Evolutionary conservation across 2,113 vertebrate species (phyloP), one percentile per base, ranked within the genome.

Genomic region (Globicephala melas): DNA sequence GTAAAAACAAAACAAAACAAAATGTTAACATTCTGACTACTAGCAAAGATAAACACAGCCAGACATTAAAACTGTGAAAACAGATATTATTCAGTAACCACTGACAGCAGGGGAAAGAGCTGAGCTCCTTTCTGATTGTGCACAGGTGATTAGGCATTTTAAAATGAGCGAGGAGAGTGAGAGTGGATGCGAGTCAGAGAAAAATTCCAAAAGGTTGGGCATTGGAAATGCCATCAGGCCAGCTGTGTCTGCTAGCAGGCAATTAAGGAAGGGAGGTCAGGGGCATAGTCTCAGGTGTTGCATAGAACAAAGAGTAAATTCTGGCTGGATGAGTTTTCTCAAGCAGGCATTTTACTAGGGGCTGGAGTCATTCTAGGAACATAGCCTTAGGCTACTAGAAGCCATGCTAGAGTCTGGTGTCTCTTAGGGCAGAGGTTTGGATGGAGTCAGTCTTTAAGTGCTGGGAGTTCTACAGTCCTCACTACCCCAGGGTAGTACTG

Each of bases 11-110:
- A 79, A 50, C 44, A 94, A 77, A 68, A 53, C 28, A 83, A 80
- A 89, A 68, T 28, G 67, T 67, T 85, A 97, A 63, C 44, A 23
- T 88, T 91, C 70, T 95, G 26, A 94, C 41, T 68, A 58, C 65
- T 60, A 41, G 73, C 60, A 76, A 89, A 92, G 62, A 79, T 71
- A 86, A 95, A 82, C 31, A 65, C 26, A 67, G 31, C 17, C 77
- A 93, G 88, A 79, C 38, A 53, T 83, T 80, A 44, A 80, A 92
- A 28, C 2, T 4, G 13, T 41, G 17, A 81, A 83, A 53, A 92
- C 17, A 71, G 80, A 71, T 36, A 87, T 62, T 83, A 58, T 65
- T 77, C 55, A 65, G 12, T 58, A 94, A 91, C 33, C 60, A 80
- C 36, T 26, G 36, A 58, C 26, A 76, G 33, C 10, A 41, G 13